Evolutionary conservation across 2,113 vertebrate species (phyloP).

Genomic region (Nyctereutes procyonoides): DNA sequence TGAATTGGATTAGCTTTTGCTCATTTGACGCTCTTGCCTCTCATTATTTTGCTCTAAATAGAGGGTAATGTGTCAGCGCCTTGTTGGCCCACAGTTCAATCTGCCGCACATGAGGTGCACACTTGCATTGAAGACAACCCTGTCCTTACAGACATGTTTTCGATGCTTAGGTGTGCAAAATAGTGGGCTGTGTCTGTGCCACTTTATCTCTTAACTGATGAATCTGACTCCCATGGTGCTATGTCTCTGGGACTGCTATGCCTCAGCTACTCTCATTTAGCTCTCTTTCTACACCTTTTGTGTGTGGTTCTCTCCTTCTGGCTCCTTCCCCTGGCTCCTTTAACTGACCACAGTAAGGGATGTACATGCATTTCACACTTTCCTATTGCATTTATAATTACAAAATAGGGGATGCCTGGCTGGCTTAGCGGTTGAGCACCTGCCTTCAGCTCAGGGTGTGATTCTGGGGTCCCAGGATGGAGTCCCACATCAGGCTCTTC

Average conservation of each 20-base stretch:
- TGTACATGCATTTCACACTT: neutral
- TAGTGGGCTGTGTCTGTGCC: neutral
- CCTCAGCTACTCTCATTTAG: neutral
- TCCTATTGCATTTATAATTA: neutral
- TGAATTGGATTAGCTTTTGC: neutral
- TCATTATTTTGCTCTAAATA: neutral
- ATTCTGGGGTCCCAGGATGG: no score
- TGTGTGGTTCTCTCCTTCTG: neutral
- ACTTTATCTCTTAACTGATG: neutral
- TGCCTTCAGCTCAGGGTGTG: no score
- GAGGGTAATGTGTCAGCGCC: neutral
- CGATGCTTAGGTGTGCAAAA: neutral
- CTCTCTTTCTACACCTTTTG: neutral
- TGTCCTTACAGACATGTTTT: no score
- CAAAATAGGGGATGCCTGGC: no score
- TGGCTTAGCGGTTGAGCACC: no score
- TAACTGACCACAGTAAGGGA: neutral
- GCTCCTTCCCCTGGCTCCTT: neutral
- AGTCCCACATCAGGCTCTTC: no score
- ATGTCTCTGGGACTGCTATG: neutral
- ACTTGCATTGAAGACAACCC: fast-evolving
- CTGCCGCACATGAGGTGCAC: fast-evolving
- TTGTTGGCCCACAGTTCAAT: neutral
- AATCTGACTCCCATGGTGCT: neutral
- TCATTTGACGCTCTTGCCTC: neutral